These are phyloP conservation scores for Zenarchopterus dispar DNA, from an alignment of 2,797 vertebrate species.

Conservation along the genomic window DNA sequence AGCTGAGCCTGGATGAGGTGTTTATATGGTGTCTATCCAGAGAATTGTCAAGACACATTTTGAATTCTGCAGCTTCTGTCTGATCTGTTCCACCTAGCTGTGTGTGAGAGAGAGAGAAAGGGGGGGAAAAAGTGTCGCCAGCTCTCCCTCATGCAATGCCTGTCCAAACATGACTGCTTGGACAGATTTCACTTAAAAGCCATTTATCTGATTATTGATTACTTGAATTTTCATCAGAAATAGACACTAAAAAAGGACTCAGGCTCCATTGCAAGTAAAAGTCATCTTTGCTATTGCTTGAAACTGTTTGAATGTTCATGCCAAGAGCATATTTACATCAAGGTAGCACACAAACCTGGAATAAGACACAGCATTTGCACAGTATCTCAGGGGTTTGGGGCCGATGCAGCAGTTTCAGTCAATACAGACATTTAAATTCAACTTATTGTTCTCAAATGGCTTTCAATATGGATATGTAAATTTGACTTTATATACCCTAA, in stretches of 20 bases:
- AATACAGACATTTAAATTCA: slow-evolving; percentile 25
- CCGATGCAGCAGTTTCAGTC: slow-evolving; percentile 25
- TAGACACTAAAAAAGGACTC: background rate
- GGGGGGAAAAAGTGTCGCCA: too few species aligned
- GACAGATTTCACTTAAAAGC: slow-evolving; percentile 9
- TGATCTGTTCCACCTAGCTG: slow-evolving; percentile 31
- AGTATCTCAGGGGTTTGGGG: slow-evolving; percentile 22
- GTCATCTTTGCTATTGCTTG: background rate
- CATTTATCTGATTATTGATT: background rate
- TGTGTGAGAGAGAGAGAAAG: slow-evolving; percentile 33
- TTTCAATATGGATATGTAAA: too few species aligned
- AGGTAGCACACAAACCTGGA: background rate
- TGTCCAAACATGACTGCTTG: slow-evolving; percentile 26
- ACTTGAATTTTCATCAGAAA: slow-evolving; percentile 3
- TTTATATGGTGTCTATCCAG: slow-evolving; percentile 2
- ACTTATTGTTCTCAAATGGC: background rate
- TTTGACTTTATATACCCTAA: too few species aligned
- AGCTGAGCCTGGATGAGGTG: slow-evolving; percentile 14
- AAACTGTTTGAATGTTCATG: slow-evolving; percentile 1
- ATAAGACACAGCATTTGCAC: slow-evolving; percentile 5
- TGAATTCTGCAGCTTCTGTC: slow-evolving; percentile 31
- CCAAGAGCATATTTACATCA: slow-evolving; percentile 9
- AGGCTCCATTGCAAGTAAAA: background rate
- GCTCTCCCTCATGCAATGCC: slow-evolving; percentile 26
- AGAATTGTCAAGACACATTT: slow-evolving; percentile 17